phyloP scores from a whole-genome alignment of 2,113 vertebrate species.

The Sciurus niger region DNA sequence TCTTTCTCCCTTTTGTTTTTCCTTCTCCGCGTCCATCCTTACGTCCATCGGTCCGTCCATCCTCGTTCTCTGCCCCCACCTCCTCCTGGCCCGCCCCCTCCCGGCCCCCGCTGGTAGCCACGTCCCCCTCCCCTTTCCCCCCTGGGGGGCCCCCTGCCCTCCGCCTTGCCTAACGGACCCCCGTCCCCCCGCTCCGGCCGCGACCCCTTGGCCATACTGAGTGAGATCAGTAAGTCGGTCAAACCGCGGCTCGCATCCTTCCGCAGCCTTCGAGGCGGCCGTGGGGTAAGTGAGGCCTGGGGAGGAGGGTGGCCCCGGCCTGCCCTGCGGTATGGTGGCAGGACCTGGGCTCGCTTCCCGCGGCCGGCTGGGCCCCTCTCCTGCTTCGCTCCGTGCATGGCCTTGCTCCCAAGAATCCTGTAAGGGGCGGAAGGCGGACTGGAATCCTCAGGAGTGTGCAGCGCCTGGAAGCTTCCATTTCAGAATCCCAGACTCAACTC shows the following conservation, averaged over 20 bases:
- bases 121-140: conserved; percentile 54
- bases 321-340: conserved; percentile 45
- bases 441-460: background rate
- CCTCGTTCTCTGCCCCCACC: conserved; percentile 2
- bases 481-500: background rate
- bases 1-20: conserved; percentile 82
- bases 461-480: background rate
- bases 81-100: background rate
- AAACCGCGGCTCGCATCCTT: conserved; percentile 96
- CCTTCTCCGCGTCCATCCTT: conserved; percentile 57
- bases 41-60: background rate
- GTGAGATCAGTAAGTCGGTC: conserved; percentile 98
- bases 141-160: conserved; percentile 74
- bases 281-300: conserved; percentile 92
- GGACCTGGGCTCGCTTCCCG: conserved; percentile 79
- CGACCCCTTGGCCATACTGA: conserved; percentile 96
- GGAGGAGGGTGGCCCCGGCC: conserved; percentile 14
- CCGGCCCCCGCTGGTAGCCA: conserved; percentile 85
- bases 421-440: conserved; percentile 62
- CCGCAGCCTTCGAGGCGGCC: conserved; percentile 91
- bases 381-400: conserved; percentile 83
- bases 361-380: conserved; percentile 67
- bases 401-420: conserved; percentile 13
- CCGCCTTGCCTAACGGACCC: conserved; percentile 92
- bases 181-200: conserved; percentile 94